These are phyloP conservation scores for Axis porcinus DNA, from an alignment of 2,113 vertebrate genomes.

Conservation along the genomic window DNA sequence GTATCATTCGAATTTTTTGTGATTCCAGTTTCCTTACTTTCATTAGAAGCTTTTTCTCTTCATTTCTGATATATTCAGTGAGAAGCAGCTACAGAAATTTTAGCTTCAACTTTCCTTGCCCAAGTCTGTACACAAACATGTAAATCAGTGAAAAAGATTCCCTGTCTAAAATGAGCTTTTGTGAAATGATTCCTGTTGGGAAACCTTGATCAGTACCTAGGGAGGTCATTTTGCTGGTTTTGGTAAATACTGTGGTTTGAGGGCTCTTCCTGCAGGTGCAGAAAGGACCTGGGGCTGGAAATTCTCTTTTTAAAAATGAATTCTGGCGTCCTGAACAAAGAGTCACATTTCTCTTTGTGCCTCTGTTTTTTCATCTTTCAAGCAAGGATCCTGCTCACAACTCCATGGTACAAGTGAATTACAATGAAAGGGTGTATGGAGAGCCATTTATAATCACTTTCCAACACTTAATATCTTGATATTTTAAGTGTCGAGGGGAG, in stretches of 20 bases:
- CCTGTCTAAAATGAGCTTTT: background rate
- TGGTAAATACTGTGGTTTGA: background rate
- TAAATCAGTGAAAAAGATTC: background rate
- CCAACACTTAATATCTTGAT: background rate
- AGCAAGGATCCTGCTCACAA: background rate
- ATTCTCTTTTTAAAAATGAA: background rate
- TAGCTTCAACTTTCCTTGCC: constrained; percentile 29
- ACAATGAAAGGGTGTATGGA: background rate
- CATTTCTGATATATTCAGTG: background rate
- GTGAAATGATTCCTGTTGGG: background rate
- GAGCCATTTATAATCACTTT: background rate
- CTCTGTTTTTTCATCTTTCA: background rate
- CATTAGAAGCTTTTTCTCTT: background rate
- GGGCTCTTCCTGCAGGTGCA: background rate
- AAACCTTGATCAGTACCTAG: background rate
- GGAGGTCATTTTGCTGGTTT: background rate
- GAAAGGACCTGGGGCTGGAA: background rate
- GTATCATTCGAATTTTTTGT: background rate
- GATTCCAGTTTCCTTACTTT: background rate
- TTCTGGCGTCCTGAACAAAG: background rate
- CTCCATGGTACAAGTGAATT: background rate
- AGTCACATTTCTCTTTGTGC: background rate
- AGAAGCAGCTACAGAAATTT: background rate
- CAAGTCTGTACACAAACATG: background rate
- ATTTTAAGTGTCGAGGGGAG: background rate